These are phyloP conservation scores for Plutomurus gul DNA, from an alignment of 1,140 invertebrate genomes.

Conservation along the genomic window DNA sequence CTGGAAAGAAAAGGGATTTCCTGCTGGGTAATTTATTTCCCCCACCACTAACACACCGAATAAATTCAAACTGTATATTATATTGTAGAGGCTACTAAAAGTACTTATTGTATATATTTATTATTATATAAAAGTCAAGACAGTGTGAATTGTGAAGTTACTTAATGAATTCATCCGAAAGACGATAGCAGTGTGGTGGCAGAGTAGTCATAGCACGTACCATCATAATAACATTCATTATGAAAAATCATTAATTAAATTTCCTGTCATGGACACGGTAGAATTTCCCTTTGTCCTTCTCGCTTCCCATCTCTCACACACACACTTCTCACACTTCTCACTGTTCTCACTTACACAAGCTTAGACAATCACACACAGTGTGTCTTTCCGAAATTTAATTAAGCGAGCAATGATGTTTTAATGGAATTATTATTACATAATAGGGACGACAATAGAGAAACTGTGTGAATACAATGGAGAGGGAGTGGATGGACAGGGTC, in stretches of 20 bases:
- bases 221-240: conserved; percentile 22
- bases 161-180: not conserved
- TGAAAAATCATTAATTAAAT: conserved; percentile 29
- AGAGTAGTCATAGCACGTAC: not conserved
- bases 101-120: too few relatives aligned
- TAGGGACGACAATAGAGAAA: conserved; percentile 85
- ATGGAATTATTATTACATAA: conserved; percentile 51
- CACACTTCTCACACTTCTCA: too few relatives aligned
- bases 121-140: not conserved
- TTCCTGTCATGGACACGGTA: conserved; percentile 40
- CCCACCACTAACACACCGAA: too few relatives aligned
- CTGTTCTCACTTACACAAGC: too few relatives aligned
- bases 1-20: too few relatives aligned
- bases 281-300: not conserved
- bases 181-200: too few relatives aligned
- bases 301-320: too few relatives aligned
- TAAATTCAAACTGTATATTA: too few relatives aligned
- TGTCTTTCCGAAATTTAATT: conserved; percentile 15
- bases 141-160: not conserved
- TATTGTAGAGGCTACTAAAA: too few relatives aligned
- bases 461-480: conserved; percentile 72
- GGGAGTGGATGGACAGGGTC: conserved; percentile 36
- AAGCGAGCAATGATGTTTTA: conserved; percentile 45
- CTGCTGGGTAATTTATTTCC: too few relatives aligned
- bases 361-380: too few relatives aligned